These are phyloP conservation scores for Takifugu ocellatus DNA, from an alignment of 2,797 vertebrate species.

Conservation along the genomic window DNA sequence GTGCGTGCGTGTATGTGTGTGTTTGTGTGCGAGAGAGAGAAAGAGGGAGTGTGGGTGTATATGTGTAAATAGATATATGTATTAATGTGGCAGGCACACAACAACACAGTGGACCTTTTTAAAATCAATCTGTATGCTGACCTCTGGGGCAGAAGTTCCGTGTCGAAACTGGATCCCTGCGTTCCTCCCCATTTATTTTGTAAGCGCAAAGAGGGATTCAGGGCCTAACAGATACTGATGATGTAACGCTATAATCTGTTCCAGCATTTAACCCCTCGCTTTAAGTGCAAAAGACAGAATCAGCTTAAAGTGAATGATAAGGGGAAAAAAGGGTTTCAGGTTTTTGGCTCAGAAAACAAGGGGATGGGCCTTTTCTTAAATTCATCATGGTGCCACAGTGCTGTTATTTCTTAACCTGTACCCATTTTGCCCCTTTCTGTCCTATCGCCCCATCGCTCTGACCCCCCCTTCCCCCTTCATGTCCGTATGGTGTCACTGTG, in stretches of 20 bases:
- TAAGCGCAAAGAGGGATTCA: constrained; percentile 40
- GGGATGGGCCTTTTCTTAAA: constrained; percentile 19
- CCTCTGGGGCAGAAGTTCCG: constrained; percentile 54
- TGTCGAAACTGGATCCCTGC: constrained; percentile 39
- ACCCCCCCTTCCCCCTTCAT: constrained; percentile 27
- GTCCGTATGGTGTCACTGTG: constrained; percentile 73
- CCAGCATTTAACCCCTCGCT: constrained; percentile 35
- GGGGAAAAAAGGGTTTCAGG: constrained; percentile 11
- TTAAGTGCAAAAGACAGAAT: constrained; percentile 19
- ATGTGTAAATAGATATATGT: constrained; percentile 78
- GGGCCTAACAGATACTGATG: constrained; percentile 29
- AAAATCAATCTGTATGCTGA: constrained; percentile 68
- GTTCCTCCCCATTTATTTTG: constrained; percentile 32
- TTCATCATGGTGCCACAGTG: constrained; percentile 45
- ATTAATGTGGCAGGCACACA: constrained; percentile 76
- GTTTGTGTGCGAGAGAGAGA: constrained; percentile 44
- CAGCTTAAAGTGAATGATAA: constrained; percentile 11
- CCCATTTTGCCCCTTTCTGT: constrained; percentile 21
- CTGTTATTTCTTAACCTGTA: constrained; percentile 26
- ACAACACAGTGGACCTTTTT: constrained; percentile 70
- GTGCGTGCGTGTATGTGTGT: constrained; percentile 73
- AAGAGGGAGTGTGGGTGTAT: constrained; percentile 36
- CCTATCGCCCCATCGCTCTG: constrained; percentile 31
- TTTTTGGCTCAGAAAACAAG: constrained; percentile 29
- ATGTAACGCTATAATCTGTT: constrained; percentile 44